Evolutionary conservation across 1,140 invertebrate species (phyloP).

Genomic region (Conus ventricosus): DNA sequence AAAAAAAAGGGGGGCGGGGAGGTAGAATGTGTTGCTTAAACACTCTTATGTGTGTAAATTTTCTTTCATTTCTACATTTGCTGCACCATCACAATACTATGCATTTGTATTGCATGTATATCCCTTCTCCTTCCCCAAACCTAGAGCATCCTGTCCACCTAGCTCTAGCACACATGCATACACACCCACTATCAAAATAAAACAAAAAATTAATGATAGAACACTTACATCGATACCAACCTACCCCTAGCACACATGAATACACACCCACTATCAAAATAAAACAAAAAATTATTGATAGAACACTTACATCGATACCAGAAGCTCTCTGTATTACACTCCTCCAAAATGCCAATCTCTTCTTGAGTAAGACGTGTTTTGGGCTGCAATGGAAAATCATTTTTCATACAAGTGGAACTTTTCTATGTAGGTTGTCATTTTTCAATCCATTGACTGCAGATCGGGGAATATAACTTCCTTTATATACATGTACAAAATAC

Average conservation of each 20-base stretch:
- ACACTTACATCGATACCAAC: slow-evolving; percentile 26
- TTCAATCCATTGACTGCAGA: not conserved
- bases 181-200: not conserved
- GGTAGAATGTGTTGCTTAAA: no score
- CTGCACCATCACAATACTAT: no score
- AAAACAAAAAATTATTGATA: not conserved
- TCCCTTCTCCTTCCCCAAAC: no score
- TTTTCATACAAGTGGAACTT: not conserved
- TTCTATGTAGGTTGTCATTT: not conserved
- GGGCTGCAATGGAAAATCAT: not conserved
- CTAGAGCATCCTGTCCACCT: no score
- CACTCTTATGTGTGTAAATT: no score
- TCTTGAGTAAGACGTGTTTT: not conserved
- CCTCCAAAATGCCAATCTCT: slow-evolving; percentile 6
- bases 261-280: not conserved
- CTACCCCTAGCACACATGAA: not conserved
- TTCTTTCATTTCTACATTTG: no score
- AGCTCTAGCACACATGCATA: not conserved
- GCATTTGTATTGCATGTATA: no score
- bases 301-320: slow-evolving; percentile 21
- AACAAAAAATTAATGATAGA: not conserved
- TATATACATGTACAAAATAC: not conserved
- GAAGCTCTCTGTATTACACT: slow-evolving; percentile 29
- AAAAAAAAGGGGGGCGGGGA: no score
- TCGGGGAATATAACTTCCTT: not conserved